These are phyloP conservation scores for Halesus radiatus DNA, from an alignment of 1,140 invertebrate species.

Conservation along the genomic window DNA sequence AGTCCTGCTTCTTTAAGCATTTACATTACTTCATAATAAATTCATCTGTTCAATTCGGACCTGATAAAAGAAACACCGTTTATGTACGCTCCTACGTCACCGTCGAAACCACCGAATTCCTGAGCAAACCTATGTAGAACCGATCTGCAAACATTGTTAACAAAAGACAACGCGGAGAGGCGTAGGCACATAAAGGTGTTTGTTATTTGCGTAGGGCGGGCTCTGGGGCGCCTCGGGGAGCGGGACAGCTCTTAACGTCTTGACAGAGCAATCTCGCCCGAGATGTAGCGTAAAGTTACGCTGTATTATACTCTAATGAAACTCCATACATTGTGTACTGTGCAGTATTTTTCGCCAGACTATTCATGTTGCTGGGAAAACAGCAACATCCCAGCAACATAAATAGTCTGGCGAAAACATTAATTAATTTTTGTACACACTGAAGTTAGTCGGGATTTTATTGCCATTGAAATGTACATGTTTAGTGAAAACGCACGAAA, in stretches of 20 bases:
- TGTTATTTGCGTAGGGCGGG: background rate
- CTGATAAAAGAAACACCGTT: background rate
- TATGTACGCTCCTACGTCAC: background rate
- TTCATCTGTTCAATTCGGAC: background rate
- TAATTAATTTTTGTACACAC: too few relatives aligned
- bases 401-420: too few relatives aligned
- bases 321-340: background rate
- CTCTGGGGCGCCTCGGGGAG: background rate
- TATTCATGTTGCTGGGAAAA: too few relatives aligned
- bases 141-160: conserved; percentile 38
- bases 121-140: conserved; percentile 19
- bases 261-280: background rate
- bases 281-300: too few relatives aligned
- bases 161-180: conserved; percentile 15
- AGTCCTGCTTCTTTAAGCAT: too few relatives aligned
- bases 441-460: too few relatives aligned
- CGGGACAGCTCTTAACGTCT: background rate
- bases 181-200: background rate
- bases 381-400: too few relatives aligned
- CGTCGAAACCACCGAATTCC: background rate
- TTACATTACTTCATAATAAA: background rate
- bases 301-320: background rate
- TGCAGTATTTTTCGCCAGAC: too few relatives aligned
- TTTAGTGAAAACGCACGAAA: too few relatives aligned
- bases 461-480: too few relatives aligned